Evolutionary conservation across 2,113 vertebrate genomes (phyloP).

Genomic region (Blennius ocellaris): DNA sequence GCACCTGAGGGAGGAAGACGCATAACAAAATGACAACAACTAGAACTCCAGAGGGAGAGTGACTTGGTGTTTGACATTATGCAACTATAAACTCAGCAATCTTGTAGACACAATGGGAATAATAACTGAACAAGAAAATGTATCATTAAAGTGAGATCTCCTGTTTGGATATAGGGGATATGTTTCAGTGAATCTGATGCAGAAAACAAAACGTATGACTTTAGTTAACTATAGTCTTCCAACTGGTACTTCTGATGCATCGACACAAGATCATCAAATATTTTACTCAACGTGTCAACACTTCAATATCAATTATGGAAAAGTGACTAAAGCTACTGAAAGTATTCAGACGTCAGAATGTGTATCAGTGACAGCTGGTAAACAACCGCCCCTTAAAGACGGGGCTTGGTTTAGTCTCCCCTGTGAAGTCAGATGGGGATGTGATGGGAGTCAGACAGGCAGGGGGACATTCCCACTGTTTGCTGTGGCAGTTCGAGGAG

Average conservation of each 20-base stretch:
- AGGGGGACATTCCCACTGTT: slow-evolving; percentile 46
- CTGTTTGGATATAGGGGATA: no score
- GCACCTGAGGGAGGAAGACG: slow-evolving; percentile 53
- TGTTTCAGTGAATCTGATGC: no score
- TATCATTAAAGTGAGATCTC: background rate
- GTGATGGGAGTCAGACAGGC: slow-evolving; percentile 40
- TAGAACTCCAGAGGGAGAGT: slow-evolving; percentile 19
- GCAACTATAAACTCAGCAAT: slow-evolving; percentile 7
- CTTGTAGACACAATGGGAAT: no score
- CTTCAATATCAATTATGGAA: background rate
- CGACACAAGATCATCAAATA: background rate
- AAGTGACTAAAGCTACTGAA: no score
- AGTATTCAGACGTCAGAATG: no score
- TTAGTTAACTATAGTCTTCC: no score
- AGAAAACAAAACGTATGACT: no score
- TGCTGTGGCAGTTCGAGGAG: background rate
- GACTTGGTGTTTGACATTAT: slow-evolving; percentile 19
- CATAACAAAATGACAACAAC: slow-evolving; percentile 50
- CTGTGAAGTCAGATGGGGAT: slow-evolving; percentile 17
- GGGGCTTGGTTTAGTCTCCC: slow-evolving; percentile 31
- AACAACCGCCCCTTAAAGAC: slow-evolving; percentile 8
- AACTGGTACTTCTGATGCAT: no score
- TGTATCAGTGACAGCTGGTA: background rate
- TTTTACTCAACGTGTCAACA: background rate
- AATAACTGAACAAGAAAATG: no score